phyloP scores from a whole-genome alignment of 2,113 vertebrate species.

The Lophotis ruficrista region DNA sequence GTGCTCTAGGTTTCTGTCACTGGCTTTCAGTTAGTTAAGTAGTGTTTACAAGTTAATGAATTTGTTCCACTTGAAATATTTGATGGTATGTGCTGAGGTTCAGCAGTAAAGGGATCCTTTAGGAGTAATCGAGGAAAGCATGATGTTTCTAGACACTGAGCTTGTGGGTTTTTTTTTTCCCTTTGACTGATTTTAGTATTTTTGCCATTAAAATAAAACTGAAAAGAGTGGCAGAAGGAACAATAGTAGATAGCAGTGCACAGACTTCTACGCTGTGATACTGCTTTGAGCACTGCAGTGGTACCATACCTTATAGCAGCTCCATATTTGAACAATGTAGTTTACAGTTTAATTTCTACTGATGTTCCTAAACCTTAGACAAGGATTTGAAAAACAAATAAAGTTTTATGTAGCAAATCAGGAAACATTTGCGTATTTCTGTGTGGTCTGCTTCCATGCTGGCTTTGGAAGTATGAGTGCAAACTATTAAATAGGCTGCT shows the following conservation, averaged over 20 bases:
- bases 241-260: background rate
- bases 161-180: accelerated
- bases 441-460: background rate
- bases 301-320: background rate
- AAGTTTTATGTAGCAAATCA: background rate
- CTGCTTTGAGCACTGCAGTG: background rate
- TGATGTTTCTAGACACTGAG: background rate
- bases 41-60: background rate
- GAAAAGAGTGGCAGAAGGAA: background rate
- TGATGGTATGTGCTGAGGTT: background rate
- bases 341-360: background rate
- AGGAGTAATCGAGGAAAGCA: constrained; percentile 16
- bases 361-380: background rate
- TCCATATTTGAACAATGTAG: background rate
- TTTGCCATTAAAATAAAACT: background rate
- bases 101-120: background rate
- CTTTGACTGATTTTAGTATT: background rate
- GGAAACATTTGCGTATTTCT: background rate
- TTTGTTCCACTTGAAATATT: constrained; percentile 21
- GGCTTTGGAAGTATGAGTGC: background rate
- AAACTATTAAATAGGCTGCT: background rate
- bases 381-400: background rate
- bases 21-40: background rate
- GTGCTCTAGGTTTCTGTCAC: background rate
- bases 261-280: background rate